Evolutionary conservation across 2,797 vertebrate genomes (phyloP), one percentile per base, ranked within the genome.

Genomic region (Muscicapa comitata): DNA sequence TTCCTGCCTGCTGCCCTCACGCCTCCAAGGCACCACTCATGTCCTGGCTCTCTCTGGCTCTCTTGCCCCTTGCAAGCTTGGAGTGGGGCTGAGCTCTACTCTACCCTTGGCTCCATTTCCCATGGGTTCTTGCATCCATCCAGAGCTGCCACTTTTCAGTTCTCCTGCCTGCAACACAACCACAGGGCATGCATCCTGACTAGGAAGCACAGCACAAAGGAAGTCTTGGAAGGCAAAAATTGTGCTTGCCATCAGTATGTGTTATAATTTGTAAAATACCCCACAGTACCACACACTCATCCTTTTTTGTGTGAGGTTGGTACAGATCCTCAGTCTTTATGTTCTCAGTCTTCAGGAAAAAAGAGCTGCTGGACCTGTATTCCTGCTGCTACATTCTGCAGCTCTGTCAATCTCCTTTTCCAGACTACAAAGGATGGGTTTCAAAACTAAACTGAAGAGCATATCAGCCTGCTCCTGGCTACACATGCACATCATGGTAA

Each of bases 11-110:
- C 55, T 47, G 67, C 50, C 28, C 28, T 59, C 13, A 5, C 16
- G 16, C 5, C 72, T 31, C 53, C 54, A 20, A 20, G 48, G 53
- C n/a, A 38, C 20, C 28, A 5, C 5, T 51, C 0, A 0, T 50
- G 59, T 28, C 47, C 14, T 24, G 59, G 10, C 14, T 59, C 11
- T 25, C 47, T 73, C 47, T 25, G 47, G 5, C 35, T 61, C 38
- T 47, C 68, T 18, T 54, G 59, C 24, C 31, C 26, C 11, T 19
- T 66, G 26, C 47, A 54, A 50, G 19, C 3, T 28, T 53, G 33
- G 45, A 59, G 9, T 5, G 2, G 33, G 26, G 37, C 7, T 14
- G 9, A 59, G 33, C 45, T 26, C 35, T 61, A 28, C 21, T 62
- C 61, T 50, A 43, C 16, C 70, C 26, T 40, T 28, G 43, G 7